Evolutionary conservation across 1,140 invertebrate species (phyloP), one percentile per base, ranked within the genome.

Genomic region (Papilio helenus): DNA sequence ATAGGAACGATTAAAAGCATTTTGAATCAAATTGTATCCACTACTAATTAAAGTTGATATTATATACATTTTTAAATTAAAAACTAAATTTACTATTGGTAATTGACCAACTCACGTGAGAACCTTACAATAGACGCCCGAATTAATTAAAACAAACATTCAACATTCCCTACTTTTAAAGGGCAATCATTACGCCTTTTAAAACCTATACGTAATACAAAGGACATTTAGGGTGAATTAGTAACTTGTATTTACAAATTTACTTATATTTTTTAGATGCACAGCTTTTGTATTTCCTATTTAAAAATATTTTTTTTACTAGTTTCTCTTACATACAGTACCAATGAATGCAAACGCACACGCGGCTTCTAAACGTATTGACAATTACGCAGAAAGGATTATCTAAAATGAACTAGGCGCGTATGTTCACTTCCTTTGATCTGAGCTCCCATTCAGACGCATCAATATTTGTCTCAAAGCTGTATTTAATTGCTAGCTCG

Each of bases 401-500:
- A 88, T 85, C 80, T 86, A 80, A 85, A 84, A 85, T 86, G 83
- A 82, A 83, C 85, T 73, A 84, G 76, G 79, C 61, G 82, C 79
- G 58, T 79, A 51, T 79, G 80, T 65, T 39, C 58, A 8, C 12
- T 77, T 77, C 87, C 90, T 93, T 93, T 93, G 90, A 92, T 91
- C 84, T 86, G 71, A 83, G 82, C 79, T 81, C 82, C 78, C 79
- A 83, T 79, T 81, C 82, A 84, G 78, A 72, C 34, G 79, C 71
- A 80, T 80, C 81, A 83, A 85, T 91, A 85, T 91, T 87, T 92
- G 89, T 91, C 91, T 92, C 88, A 92, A 92, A 93, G 90, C 91
- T 90, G 87, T 88, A 87, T 93, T 93, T 93, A 94, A 94, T 92
- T 93, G 91, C 91, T 89, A 86, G 80, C 89, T 94, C 91, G 90